These are phyloP conservation scores for Drosophila bocqueti DNA, from an alignment of 1,140 invertebrate species.

Conservation along the genomic window DNA sequence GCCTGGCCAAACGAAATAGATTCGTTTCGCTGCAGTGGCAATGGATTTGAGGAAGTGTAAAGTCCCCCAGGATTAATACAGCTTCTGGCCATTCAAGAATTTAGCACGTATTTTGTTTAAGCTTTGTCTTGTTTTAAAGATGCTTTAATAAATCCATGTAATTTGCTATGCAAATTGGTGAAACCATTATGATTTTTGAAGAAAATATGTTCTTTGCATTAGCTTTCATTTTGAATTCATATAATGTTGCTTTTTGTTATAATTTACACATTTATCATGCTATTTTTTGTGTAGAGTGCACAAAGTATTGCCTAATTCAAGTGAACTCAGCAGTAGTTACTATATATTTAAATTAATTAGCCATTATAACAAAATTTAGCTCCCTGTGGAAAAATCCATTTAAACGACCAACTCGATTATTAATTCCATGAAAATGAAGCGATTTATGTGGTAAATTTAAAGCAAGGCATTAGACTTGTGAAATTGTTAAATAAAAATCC, in stretches of 20 bases:
- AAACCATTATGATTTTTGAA: background rate
- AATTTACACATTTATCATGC: conserved; percentile 26
- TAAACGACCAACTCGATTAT: background rate
- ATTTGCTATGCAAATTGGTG: conserved; percentile 7
- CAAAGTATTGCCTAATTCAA: background rate
- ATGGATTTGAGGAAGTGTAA: background rate
- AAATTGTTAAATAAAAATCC: background rate
- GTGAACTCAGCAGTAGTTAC: conserved; percentile 9
- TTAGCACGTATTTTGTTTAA: conserved; percentile 3
- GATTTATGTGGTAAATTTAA: no score
- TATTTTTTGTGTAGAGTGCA: conserved; percentile 31
- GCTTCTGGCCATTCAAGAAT: background rate
- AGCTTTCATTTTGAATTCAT: background rate
- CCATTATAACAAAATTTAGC: no score
- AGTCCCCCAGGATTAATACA: background rate
- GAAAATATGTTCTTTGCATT: background rate
- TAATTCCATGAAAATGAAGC: background rate
- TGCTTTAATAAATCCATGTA: conserved; percentile 18
- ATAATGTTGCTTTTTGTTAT: conserved; percentile 27
- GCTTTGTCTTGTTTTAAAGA: conserved; percentile 8
- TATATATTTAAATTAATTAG: background rate
- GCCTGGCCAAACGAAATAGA: conserved; percentile 13
- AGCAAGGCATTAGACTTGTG: no score
- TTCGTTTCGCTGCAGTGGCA: background rate
- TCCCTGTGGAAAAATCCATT: background rate